phyloP scores from a whole-genome alignment of 2,113 vertebrate species.

The Gambusia affinis region DNA sequence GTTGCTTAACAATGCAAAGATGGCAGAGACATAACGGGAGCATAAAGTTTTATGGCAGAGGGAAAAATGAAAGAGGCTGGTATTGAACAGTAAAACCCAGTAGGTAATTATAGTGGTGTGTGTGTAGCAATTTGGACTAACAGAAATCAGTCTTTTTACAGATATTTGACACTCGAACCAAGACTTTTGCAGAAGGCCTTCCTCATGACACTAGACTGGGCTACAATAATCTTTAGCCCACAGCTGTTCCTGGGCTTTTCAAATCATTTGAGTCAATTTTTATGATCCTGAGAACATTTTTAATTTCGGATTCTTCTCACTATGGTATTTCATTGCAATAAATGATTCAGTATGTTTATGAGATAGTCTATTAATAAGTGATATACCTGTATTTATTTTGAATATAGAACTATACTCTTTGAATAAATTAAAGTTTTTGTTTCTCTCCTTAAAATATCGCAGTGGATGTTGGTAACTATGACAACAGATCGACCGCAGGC shows the following conservation, averaged over 20 bases:
- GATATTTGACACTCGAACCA: not conserved
- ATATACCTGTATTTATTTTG: too few relatives aligned
- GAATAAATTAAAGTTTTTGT: too few relatives aligned
- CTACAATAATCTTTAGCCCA: not conserved
- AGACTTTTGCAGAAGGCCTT: not conserved
- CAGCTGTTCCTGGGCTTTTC: not conserved
- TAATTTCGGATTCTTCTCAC: too few relatives aligned
- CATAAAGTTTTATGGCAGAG: constrained; percentile 13
- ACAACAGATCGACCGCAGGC: too few relatives aligned
- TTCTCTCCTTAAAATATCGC: too few relatives aligned
- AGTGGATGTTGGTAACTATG: too few relatives aligned
- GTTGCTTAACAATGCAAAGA: constrained; percentile 22
- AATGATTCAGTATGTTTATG: too few relatives aligned
- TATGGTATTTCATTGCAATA: too few relatives aligned
- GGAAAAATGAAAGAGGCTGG: constrained; percentile 3
- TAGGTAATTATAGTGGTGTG: not conserved
- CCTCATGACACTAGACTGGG: not conserved
- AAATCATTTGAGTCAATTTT: too few relatives aligned
- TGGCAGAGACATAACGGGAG: constrained; percentile 21
- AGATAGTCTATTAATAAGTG: too few relatives aligned
- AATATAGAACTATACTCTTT: too few relatives aligned
- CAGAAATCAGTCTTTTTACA: not conserved
- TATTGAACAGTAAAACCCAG: constrained; percentile 22
- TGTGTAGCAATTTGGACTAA: not conserved
- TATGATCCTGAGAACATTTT: too few relatives aligned